Base-by-base conservation (phyloP, 2,797 vertebrate genomes). In the Acipenser ruthenus region DNA sequence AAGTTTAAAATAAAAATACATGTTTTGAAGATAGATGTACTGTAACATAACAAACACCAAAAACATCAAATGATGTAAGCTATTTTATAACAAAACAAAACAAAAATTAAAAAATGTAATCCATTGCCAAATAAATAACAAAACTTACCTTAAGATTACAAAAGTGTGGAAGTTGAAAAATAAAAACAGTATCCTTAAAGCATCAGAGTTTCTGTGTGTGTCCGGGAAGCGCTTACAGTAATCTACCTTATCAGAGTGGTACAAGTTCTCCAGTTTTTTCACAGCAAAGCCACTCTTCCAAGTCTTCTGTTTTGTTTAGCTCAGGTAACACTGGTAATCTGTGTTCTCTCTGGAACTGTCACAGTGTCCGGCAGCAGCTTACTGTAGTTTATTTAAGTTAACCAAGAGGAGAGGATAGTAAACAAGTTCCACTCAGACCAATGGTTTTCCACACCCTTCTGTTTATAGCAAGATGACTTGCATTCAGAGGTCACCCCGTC, bases 401-500 rank as follows among this genome's bases (percentile, higher is more conserved):
- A 86, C 80, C 65, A 84, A 80, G 75, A 80, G 68, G 78, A 77
- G 79, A 81, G 81, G 72, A 80, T 82, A 84, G 80, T 78, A 83
- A 88, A 87, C 80, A 82, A 76, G 73, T 78, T 79, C 77, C 80
- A 79, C 80, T 85, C 80, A 68, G 76, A 75, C 82, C 83, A 81
- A 77, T 82, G 79, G 82, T 82, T 86, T 84, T 87, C 88, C 76
- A 82, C 78, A 74, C 78, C 77, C 81, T 80, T 85, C 86, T 89
- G 87, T 88, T 89, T 88, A 87, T 84, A 88, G 83, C 79, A 84
- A 76, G 83, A 87, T 78, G 86, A 87, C 86, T 87, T 86, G 82
- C 77, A 74, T 77, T 80, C 77, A 80, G 83, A 86, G 86, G 84
- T 89, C 84, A 86, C 78, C 78, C 80, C 85, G 79, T 85, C 83